phyloP scores from a whole-genome alignment of 2,113 vertebrate species.

The Ia io region DNA sequence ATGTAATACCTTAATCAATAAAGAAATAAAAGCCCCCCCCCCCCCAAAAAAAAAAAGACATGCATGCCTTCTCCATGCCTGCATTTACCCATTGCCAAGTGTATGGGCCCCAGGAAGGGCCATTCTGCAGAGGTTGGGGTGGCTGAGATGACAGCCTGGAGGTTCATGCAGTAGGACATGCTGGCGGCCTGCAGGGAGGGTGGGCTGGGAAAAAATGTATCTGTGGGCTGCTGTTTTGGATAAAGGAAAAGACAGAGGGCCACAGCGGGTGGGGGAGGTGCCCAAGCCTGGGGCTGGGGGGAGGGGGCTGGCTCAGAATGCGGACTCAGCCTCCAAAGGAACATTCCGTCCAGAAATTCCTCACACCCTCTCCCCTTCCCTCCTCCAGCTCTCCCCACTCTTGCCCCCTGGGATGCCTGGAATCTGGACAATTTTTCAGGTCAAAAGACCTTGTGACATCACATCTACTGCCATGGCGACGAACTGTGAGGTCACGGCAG shows the following conservation, averaged over 20 bases:
- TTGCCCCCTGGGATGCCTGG: constrained; percentile 65
- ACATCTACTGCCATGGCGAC: constrained; percentile 27
- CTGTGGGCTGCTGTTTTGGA: constrained; percentile 56
- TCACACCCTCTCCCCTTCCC: constrained; percentile 39
- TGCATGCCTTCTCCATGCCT: background rate
- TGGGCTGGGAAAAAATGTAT: constrained; percentile 41
- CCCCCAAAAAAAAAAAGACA: background rate
- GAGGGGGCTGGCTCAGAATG: constrained; percentile 39
- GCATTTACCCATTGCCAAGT: background rate
- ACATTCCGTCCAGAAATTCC: constrained; percentile 77
- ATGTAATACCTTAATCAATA: too few relatives aligned
- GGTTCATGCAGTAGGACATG: background rate
- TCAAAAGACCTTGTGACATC: constrained; percentile 69
- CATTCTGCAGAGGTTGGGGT: background rate
- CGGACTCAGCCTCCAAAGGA: constrained; percentile 64
- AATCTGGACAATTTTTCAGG: constrained; percentile 53
- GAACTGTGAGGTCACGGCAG: constrained; percentile 49
- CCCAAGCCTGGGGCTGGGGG: background rate
- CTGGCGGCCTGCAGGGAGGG: constrained; percentile 33
- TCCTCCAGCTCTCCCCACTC: constrained; percentile 34
- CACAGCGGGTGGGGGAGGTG: background rate
- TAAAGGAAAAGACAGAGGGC: constrained; percentile 53
- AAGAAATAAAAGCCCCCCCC: too few relatives aligned
- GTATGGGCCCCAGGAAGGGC: background rate
- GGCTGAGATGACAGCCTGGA: background rate